Conservation (phyloP, 2,888 invertebrate species). For the Timema cristinae region DNA sequence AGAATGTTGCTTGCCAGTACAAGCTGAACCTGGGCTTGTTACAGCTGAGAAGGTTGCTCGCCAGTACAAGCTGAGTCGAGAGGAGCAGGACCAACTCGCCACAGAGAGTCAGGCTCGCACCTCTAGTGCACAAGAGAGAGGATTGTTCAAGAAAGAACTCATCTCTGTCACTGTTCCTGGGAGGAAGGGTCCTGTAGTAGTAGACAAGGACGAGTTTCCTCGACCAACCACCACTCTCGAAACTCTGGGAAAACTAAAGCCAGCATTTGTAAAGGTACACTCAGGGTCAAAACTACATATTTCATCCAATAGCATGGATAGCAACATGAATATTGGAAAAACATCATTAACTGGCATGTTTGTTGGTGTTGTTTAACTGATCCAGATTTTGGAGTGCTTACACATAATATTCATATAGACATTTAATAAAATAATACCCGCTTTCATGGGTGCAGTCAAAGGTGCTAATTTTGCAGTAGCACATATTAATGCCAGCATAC, state of each 20-base stretch:
- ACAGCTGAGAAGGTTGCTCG: conserved; percentile 73
- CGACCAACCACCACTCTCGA: conserved; percentile 58
- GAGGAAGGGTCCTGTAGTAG: conserved; percentile 46
- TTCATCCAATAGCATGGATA: too few relatives aligned
- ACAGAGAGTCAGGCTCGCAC: conserved; percentile 62
- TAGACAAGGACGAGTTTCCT: conserved; percentile 67
- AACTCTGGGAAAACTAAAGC: conserved; percentile 56
- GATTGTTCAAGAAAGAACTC: conserved; percentile 67
- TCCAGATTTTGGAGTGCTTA: too few relatives aligned
- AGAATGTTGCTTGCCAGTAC: neutral
- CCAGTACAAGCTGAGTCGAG: conserved; percentile 58
- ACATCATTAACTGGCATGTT: too few relatives aligned
- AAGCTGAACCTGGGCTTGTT: conserved; percentile 24
- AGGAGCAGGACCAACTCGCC: conserved; percentile 69
- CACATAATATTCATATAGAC: too few relatives aligned
- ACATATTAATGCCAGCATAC: too few relatives aligned
- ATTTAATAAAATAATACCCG: too few relatives aligned
- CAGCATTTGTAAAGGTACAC: conserved; percentile 59
- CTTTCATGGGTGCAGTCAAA: too few relatives aligned
- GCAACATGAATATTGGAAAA: too few relatives aligned
- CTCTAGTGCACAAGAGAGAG: conserved; percentile 56
- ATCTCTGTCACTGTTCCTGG: conserved; percentile 56
- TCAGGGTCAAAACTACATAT: conserved; percentile 24
- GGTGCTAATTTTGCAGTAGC: too few relatives aligned
- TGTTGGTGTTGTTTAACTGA: too few relatives aligned